These are phyloP conservation scores for Cheilosia impressa DNA, from an alignment of 2,888 invertebrate genomes.

Conservation along the genomic window DNA sequence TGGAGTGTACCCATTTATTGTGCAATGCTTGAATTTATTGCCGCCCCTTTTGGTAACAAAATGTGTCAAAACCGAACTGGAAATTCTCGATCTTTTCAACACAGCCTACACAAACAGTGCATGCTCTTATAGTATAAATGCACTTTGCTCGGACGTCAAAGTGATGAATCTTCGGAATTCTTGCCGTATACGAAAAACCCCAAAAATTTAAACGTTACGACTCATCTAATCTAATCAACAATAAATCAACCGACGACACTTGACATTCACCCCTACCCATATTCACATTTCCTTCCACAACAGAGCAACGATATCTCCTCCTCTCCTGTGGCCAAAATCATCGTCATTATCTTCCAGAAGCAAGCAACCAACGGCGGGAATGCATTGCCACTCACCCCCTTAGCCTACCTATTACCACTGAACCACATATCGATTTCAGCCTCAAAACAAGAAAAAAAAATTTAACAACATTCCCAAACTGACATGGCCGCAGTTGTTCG, in stretches of 20 bases:
- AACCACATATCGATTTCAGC: slow-evolving; percentile 67
- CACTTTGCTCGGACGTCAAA: slow-evolving; percentile 12
- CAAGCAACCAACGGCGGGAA: slow-evolving; percentile 44
- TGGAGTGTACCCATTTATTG: neutral
- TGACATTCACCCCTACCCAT: slow-evolving; percentile 41
- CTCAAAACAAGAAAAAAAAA: slow-evolving; percentile 29
- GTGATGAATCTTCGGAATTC: slow-evolving; percentile 58
- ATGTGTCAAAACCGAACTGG: neutral
- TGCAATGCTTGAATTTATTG: neutral
- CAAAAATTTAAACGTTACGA: slow-evolving; percentile 31
- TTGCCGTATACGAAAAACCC: neutral
- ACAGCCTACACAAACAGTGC: neutral
- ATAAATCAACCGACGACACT: slow-evolving; percentile 67
- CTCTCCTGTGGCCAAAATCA: slow-evolving; percentile 42
- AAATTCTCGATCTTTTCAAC: neutral
- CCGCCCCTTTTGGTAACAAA: neutral
- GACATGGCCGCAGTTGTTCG: slow-evolving; percentile 73
- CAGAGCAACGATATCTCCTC: neutral
- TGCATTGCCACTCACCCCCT: slow-evolving; percentile 52
- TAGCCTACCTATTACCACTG: slow-evolving; percentile 9
- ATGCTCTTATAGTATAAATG: too few species aligned
- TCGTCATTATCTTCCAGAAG: slow-evolving; percentile 59
- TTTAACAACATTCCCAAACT: slow-evolving; percentile 67
- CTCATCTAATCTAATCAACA: slow-evolving; percentile 58
- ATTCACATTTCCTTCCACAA: slow-evolving; percentile 45